Base-by-base conservation (phyloP, 2,888 invertebrate species). In the Boloria euphrosyne region DNA sequence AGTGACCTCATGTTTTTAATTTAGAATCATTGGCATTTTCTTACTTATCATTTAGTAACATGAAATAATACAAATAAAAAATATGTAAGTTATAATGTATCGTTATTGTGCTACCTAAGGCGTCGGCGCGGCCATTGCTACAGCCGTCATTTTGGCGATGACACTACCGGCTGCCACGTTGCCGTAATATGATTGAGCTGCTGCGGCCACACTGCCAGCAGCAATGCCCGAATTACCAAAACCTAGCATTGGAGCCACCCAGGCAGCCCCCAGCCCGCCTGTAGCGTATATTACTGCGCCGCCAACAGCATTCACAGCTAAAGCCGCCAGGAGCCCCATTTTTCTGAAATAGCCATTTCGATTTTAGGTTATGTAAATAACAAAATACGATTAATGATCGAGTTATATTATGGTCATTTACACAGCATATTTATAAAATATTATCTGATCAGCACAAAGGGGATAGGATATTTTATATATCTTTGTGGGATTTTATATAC, bases 41-140 rank as follows among this genome's bases (percentile, higher is more conserved):
- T 31, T 38, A 38, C 31, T 38, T 38, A 10, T 7, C 3, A 22
- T 2, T 22, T n/a, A n/a, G 3, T 22, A 22, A 22, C 3, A 38
- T 38, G 10, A 7, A 10, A 10, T 38, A 38, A 2, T 7, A 38
- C 31, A 10, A 7, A 38, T 38, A 47, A 13, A 46, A 47, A 47
- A 47, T 47, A 47, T 2, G 14, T 47, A 47, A 6, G 10, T 7
- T 16, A 49, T 7, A 49, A 4, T n/a, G 16, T 16, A 3, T 49
- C 16, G 4, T 16, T 22, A 49, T 49, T 16, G 16, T 49, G 49
- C 66, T 57, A 79, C 80, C 80, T 77, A 89, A 66, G 86, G 89
- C 4, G 84, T 90, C 0, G 90, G 90, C 1, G 90, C 82, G 0
- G 79, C 75, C 89, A 89, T 89, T 1, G 87, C 90, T 0, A 78